Conservation (phyloP, 2,113 vertebrate species). For the Microtus richardsoni region DNA sequence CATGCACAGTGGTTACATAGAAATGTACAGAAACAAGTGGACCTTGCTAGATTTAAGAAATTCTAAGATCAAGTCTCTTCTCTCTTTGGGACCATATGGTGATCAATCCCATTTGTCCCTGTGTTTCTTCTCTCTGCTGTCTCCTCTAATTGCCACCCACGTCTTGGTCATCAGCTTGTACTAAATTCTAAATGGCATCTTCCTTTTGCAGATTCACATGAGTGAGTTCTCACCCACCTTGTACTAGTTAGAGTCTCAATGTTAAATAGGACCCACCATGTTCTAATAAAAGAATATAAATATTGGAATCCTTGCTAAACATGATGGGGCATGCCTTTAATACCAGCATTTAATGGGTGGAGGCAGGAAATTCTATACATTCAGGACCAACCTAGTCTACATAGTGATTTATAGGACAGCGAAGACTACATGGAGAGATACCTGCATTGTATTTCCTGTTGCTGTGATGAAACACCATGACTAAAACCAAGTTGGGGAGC, state of each 20-base stretch:
- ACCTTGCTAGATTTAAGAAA: background rate
- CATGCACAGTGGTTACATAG: background rate
- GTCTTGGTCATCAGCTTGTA: background rate
- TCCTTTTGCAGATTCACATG: background rate
- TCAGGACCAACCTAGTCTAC: background rate
- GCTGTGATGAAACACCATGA: background rate
- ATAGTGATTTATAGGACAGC: background rate
- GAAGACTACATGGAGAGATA: background rate
- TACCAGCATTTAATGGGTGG: background rate
- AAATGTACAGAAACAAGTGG: background rate
- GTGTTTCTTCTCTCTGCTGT: background rate
- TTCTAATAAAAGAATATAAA: constrained; percentile 1
- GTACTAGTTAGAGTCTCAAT: background rate
- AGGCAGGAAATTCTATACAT: background rate
- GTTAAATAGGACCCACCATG: background rate
- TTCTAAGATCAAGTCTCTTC: background rate
- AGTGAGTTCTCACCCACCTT: background rate
- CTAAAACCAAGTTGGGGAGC: background rate
- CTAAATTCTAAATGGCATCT: background rate
- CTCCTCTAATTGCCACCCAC: background rate
- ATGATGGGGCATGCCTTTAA: background rate
- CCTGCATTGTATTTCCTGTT: background rate
- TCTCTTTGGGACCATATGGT: background rate
- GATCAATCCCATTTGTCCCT: background rate
- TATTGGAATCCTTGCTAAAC: background rate